Evolutionary conservation across 92 coral and sea anemone species (phyloP).

Genomic region (Blastomussa wellsi): DNA sequence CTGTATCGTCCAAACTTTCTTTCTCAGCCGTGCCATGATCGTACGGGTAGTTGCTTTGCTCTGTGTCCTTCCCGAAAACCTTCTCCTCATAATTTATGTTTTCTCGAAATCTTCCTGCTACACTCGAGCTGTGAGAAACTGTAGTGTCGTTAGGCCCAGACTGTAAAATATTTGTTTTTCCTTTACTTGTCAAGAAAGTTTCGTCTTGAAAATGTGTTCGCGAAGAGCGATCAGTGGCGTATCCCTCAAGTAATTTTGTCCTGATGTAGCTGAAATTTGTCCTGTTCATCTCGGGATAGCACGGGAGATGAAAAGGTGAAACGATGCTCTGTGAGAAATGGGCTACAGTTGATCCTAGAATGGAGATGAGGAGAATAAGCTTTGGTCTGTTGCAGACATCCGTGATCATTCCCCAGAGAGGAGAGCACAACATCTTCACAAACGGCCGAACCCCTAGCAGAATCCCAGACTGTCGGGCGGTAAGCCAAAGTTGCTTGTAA

Average conservation of each 20-base stretch:
- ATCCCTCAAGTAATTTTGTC: not conserved
- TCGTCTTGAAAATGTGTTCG: conserved; percentile 4
- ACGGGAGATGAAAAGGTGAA: conserved; percentile 82
- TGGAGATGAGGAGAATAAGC: conserved; percentile 70
- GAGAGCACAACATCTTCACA: conserved; percentile 80
- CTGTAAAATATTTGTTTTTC: conserved; percentile 15
- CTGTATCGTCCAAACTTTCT: not conserved
- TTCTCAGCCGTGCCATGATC: not conserved
- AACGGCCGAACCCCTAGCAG: conserved; percentile 86
- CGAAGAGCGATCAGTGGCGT: conserved; percentile 14
- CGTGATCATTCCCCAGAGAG: conserved; percentile 85
- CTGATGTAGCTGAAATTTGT: conserved; percentile 23
- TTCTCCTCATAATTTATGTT: not conserved
- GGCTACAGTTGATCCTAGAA: conserved; percentile 70
- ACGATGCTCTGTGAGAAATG: conserved; percentile 87
- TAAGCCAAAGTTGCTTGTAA: conserved; percentile 87
- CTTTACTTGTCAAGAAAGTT: not conserved
- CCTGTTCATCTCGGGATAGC: conserved; percentile 61
- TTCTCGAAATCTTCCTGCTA: not conserved
- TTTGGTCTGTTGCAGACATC: conserved; percentile 77
- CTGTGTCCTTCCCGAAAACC: not conserved
- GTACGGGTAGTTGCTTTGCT: not conserved
- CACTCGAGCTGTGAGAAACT: conserved; percentile 5
- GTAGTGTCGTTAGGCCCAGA: conserved; percentile 11
- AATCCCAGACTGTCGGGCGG: conserved; percentile 82